Percentiles rank a stretch among this genome's conserved stretches.
Evolutionary conservation across 2,113 vertebrate species (phyloP).

Genomic region (Ailuropoda melanoleuca): DNA sequence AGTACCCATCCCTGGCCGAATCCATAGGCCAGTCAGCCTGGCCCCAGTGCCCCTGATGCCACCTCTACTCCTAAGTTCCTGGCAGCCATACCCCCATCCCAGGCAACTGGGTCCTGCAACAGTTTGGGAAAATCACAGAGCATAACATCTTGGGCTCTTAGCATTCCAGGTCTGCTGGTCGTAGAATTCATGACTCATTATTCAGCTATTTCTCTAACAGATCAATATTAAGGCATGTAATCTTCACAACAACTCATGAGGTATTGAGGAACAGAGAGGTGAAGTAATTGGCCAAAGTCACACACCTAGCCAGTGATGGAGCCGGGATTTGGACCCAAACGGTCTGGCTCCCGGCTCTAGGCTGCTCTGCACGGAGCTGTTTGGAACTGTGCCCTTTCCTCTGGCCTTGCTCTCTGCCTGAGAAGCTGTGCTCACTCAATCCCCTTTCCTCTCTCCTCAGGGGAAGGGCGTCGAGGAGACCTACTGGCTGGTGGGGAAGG

Average conservation of each 20-base stretch:
- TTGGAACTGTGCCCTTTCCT: neutral
- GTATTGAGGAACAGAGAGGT: neutral
- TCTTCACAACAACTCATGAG: neutral
- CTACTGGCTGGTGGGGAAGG: slow-evolving; percentile 93
- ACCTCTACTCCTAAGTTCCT: too few relatives aligned
- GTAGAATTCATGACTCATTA: neutral
- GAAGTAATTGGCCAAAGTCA: neutral
- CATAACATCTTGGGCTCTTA: neutral
- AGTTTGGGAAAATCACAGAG: neutral
- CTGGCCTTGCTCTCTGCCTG: neutral
- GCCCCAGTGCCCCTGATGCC: neutral
- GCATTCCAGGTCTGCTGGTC: neutral
- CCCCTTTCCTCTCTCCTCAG: slow-evolving; percentile 76
- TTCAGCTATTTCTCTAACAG: neutral
- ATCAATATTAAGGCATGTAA: neutral
- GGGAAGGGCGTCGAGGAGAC: slow-evolving; percentile 96
- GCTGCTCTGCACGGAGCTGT: neutral
- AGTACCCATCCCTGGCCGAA: neutral
- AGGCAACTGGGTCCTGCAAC: neutral
- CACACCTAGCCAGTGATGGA: neutral
- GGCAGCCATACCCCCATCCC: neutral
- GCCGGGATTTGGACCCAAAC: neutral
- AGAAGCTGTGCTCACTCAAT: neutral
- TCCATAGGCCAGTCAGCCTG: neutral
- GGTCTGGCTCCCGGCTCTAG: too few relatives aligned